Base-by-base conservation (phyloP, 1,140 invertebrate species). In the Acromyrmex charruanus region DNA sequence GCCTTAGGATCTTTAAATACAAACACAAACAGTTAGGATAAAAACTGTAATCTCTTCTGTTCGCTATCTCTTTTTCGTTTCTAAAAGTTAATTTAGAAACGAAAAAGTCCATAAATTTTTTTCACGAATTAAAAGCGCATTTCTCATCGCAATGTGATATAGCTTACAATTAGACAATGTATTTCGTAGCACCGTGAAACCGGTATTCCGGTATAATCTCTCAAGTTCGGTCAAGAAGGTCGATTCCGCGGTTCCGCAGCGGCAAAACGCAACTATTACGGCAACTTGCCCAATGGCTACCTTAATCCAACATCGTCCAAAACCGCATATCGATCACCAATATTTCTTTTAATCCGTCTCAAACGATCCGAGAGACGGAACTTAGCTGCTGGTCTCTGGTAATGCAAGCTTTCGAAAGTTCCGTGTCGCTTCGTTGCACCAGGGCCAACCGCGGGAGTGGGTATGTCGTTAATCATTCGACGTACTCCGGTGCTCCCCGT, bases 391-490 rank as follows among this genome's bases (percentile, higher is more conserved):
- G 66, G 55, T 35, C 28, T 21, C 86, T 85, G 51, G 86, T 31
- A 75, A 49, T 81, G 77, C 55, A 55, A 55, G 87, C 88, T 91
- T 89, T 89, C 86, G 89, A 86, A 91, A 93, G 91, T 89, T 92
- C 90, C 81, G 75, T 77, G 63, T 66, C 80, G 86, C 80, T 87
- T 77, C 86, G 86, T 87, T 85, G 80, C 77, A 89, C 89, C 86
- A 44, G 91, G 86, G 88, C 88, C 82, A 88, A 87, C 89, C 89
- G 85, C 65, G 75, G 80, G 87, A 90, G 61, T 86, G 79, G 72
- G 25, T 89, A 86, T 77, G 86, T 85, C 91, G 92, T 93, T 93
- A 93, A 93, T 93, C 93, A 93, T 93, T 93, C 88, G 81, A 72
- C 71, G 79, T 85, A 84, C 79, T 74, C 69, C 68, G 66, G 44